Evolutionary conservation across 2,888 invertebrate genomes (phyloP).

Genomic region (Catocala nupta): DNA sequence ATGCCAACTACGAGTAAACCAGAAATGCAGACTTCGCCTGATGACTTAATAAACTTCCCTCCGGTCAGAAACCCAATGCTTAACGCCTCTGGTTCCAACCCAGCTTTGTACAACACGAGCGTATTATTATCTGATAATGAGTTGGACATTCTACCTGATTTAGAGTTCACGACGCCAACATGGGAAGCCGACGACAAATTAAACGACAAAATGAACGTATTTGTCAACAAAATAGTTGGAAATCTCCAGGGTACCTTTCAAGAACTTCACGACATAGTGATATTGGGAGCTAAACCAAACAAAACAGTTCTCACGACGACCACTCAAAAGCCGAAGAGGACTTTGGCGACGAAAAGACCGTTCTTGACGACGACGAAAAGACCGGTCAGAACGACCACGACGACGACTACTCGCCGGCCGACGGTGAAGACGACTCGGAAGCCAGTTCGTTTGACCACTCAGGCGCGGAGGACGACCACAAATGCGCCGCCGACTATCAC

Average conservation of each 20-base stretch:
- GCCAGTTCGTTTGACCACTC: slow-evolving; percentile 72
- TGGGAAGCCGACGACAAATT: slow-evolving; percentile 92
- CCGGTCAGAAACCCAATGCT: slow-evolving; percentile 94
- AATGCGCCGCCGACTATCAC: slow-evolving; percentile 58
- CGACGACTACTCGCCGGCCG: slow-evolving; percentile 70
- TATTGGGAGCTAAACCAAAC: slow-evolving; percentile 80
- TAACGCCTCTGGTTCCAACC: slow-evolving; percentile 89
- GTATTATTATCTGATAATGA: slow-evolving; percentile 86
- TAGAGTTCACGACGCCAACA: slow-evolving; percentile 92
- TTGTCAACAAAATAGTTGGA: slow-evolving; percentile 94
- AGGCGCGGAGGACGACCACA: slow-evolving; percentile 65
- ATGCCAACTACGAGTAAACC: slow-evolving; percentile 74
- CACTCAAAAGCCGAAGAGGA: slow-evolving; percentile 77
- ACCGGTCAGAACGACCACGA: slow-evolving; percentile 71
- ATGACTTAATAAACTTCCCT: slow-evolving; percentile 93
- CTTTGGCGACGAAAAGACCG: slow-evolving; percentile 75
- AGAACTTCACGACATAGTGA: slow-evolving; percentile 92
- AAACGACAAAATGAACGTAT: slow-evolving; percentile 92
- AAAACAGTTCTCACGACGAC: slow-evolving; percentile 71
- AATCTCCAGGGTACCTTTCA: slow-evolving; percentile 94
- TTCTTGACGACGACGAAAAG: slow-evolving; percentile 78
- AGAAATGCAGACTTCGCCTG: slow-evolving; percentile 89
- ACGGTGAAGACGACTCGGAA: slow-evolving; percentile 77
- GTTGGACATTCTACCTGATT: slow-evolving; percentile 81
- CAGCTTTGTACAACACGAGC: slow-evolving; percentile 80